Evolutionary conservation across 2,797 vertebrate species (phyloP).

Genomic region (Spatula versicolor): DNA sequence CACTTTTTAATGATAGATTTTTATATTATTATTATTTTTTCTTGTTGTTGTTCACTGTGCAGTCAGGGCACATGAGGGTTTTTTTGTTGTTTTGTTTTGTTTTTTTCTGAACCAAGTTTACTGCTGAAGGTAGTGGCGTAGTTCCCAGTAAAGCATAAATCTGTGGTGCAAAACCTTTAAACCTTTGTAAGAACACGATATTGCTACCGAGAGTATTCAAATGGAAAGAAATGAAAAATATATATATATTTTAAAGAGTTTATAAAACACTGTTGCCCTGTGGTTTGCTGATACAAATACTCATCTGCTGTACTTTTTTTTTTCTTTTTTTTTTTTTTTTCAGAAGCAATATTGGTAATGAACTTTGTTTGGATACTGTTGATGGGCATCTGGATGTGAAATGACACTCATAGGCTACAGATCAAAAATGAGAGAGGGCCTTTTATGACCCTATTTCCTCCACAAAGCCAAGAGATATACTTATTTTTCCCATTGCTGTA

Average conservation of each 20-base stretch:
- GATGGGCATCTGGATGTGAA: neutral
- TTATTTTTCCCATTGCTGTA: neutral
- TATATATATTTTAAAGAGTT: neutral
- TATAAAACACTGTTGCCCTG: neutral
- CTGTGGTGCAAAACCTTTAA: conserved; percentile 28
- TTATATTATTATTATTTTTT: neutral
- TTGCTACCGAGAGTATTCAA: conserved; percentile 16
- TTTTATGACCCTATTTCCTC: neutral
- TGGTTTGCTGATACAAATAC: neutral
- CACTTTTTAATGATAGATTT: neutral
- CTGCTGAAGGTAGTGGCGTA: neutral
- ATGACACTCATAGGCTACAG: neutral
- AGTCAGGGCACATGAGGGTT: neutral
- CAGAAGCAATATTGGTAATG: neutral
- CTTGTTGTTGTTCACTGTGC: conserved; percentile 18
- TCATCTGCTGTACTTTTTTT: neutral
- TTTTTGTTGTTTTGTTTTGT: neutral
- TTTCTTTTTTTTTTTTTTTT: neutral
- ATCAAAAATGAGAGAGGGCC: neutral
- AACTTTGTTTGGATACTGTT: neutral
- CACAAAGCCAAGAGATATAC: neutral
- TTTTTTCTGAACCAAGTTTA: neutral
- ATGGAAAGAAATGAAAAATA: conserved; percentile 17
- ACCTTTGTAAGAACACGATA: neutral
- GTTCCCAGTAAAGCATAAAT: conserved; percentile 18